phyloP scores from a whole-genome alignment of 2,888 invertebrate species.

The Embidobia sp. region DNA sequence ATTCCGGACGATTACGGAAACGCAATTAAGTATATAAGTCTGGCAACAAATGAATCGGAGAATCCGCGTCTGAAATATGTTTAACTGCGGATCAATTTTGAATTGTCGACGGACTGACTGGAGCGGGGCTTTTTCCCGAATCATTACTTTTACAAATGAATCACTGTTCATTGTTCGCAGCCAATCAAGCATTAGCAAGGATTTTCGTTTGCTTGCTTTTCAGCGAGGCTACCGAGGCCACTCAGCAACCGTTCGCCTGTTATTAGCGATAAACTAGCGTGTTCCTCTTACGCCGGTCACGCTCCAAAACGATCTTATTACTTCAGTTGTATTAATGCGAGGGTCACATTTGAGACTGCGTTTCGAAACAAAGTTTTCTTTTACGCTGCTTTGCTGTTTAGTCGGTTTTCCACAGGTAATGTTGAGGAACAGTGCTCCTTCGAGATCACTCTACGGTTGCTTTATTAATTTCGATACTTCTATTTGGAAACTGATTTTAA shows the following conservation, averaged over 20 bases:
- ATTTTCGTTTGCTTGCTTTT: slow-evolving; percentile 10
- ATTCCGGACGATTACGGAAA: no score
- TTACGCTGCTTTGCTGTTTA: no score
- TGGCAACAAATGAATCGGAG: no score
- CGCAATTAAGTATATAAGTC: no score
- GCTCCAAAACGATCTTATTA: slow-evolving; percentile 81
- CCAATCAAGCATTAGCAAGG: slow-evolving; percentile 37
- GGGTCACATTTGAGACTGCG: slow-evolving; percentile 69
- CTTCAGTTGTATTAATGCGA: slow-evolving; percentile 78
- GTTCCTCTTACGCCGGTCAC: slow-evolving; percentile 72
- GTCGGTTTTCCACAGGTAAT: no score
- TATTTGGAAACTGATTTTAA: no score
- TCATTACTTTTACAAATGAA: slow-evolving; percentile 49
- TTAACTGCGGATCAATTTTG: slow-evolving; percentile 6
- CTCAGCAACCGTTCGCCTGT: slow-evolving; percentile 16
- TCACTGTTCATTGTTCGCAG: slow-evolving; percentile 31
- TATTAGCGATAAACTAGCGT: slow-evolving; percentile 55
- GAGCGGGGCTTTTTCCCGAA: slow-evolving; percentile 29
- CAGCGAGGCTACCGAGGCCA: not conserved
- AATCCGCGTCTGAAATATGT: slow-evolving; percentile 1
- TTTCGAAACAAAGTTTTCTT: slow-evolving; percentile 28
- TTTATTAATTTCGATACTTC: no score
- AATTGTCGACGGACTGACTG: slow-evolving; percentile 12
- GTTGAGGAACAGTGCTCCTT: no score
- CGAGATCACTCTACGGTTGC: no score